Base-by-base conservation (phyloP, 2,888 invertebrate genomes). In the Exocentrus adspersus region DNA sequence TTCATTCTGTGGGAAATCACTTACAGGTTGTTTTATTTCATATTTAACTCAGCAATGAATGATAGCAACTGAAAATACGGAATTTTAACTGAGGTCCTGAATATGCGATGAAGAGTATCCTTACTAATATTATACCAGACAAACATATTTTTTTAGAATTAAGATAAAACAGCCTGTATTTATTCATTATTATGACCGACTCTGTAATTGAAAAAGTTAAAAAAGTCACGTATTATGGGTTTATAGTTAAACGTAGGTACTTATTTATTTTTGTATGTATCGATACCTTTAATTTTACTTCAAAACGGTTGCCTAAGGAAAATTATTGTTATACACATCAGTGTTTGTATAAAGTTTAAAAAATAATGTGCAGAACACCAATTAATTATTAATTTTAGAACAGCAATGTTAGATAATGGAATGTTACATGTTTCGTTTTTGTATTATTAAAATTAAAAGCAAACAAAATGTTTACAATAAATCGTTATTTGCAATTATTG, bases 351-450 rank as follows among this genome's bases (percentile, higher is more conserved):
- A 65, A 66, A 56, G 48, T 41, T 61, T 56, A 61, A 71, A 77
- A 77, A 80, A 82, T 81, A 81, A 81, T 78, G 79, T 80, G 79
- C 81, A 81, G 79, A 84, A 84, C 84, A 84, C 84, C 84, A 83
- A 83, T 80, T 79, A 79, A 57, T 78, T 48, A 48, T 48, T 78
- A 77, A 78, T 78, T 75, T 77, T 78, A 72, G 75, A n/a, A 74
- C 77, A 72, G 78, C 77, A 79, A 77, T 79, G 78, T 80, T 80
- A 80, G 77, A 77, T 78, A 75, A 78, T 78, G 75, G 75, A 78
- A 77, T 79, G 78, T 78, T 77, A 75, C 72, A 76, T 76, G 77
- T 78, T 79, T 78, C 75, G 72, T 77, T 78, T 78, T 78, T 78
- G 77, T 69, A 73, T 71, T 68, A 67, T 70, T 72, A 75, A 76